phyloP scores from a whole-genome alignment of 2,888 invertebrate genomes.

The Megaustenia siamemsis region DNA sequence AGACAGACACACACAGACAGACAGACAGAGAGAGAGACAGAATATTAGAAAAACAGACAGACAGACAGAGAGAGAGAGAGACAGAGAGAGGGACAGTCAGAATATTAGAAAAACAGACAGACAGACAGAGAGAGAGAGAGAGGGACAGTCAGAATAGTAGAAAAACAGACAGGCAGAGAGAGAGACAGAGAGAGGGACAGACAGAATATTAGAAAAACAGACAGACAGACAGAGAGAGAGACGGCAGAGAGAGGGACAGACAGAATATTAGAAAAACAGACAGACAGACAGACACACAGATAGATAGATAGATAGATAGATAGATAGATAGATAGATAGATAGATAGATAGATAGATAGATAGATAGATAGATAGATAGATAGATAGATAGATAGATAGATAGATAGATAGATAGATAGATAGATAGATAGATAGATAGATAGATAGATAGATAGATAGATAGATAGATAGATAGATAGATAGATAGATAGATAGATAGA shows the following conservation, averaged over 20 bases:
- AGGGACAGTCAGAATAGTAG: neutral
- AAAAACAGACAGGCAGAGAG: too few relatives aligned
- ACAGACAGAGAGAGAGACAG: neutral
- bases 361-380: neutral
- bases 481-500: too few relatives aligned
- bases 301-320: conserved; percentile 26
- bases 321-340: neutral
- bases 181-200: too few relatives aligned
- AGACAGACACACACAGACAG: too few relatives aligned
- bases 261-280: conserved; percentile 38
- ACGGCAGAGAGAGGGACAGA: neutral
- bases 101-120: neutral
- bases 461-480: neutral
- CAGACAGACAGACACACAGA: conserved; percentile 39
- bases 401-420: neutral
- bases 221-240: too few relatives aligned
- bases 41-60: conserved; percentile 37
- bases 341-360: neutral
- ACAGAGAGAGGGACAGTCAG: conserved; percentile 14
- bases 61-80: conserved; percentile 39
- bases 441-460: conserved; percentile 6
- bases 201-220: neutral
- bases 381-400: neutral
- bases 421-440: conserved; percentile 6
- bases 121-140: neutral